These are phyloP conservation scores for Adrianichthys oophorus DNA, from an alignment of 2,797 vertebrate species.

Conservation along the genomic window DNA sequence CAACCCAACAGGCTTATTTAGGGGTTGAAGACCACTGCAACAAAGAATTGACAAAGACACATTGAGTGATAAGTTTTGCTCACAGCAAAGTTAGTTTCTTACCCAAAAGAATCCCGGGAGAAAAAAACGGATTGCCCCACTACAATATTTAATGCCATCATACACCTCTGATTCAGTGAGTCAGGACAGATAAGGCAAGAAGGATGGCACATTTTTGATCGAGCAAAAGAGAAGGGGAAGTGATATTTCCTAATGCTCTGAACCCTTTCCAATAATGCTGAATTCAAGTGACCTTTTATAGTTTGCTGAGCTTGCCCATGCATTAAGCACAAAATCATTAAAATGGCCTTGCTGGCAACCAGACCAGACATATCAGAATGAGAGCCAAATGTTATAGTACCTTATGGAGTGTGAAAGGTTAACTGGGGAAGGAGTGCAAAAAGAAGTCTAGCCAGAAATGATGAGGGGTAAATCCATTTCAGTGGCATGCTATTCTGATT, in stretches of 20 bases:
- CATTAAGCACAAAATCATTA: conserved; percentile 76
- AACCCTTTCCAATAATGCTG: conserved; percentile 70
- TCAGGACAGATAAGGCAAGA: conserved; percentile 9
- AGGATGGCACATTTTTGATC: conserved; percentile 22
- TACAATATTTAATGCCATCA: conserved; percentile 17
- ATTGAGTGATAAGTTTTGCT: no score
- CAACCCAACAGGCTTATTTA: no score
- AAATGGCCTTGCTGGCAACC: conserved; percentile 54
- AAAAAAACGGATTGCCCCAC: background rate
- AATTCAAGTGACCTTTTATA: conserved; percentile 76
- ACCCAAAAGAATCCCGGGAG: background rate
- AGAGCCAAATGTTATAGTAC: conserved; percentile 65
- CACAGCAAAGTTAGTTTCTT: no score
- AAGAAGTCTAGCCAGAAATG: conserved; percentile 21
- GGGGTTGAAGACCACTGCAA: no score
- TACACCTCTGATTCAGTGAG: conserved; percentile 22
- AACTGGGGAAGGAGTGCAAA: conserved; percentile 43
- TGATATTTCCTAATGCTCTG: conserved; percentile 69
- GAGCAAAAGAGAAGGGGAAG: conserved; percentile 30
- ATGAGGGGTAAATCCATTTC: conserved; percentile 13
- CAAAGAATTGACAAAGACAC: no score
- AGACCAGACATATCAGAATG: conserved; percentile 47
- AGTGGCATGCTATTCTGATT: background rate
- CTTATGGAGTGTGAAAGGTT: conserved; percentile 77
- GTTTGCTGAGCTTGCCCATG: conserved; percentile 48